These are phyloP conservation scores for Ophioderma brevispina DNA, from an alignment of 35 echinoderm and acorn worm species.

Conservation along the genomic window DNA sequence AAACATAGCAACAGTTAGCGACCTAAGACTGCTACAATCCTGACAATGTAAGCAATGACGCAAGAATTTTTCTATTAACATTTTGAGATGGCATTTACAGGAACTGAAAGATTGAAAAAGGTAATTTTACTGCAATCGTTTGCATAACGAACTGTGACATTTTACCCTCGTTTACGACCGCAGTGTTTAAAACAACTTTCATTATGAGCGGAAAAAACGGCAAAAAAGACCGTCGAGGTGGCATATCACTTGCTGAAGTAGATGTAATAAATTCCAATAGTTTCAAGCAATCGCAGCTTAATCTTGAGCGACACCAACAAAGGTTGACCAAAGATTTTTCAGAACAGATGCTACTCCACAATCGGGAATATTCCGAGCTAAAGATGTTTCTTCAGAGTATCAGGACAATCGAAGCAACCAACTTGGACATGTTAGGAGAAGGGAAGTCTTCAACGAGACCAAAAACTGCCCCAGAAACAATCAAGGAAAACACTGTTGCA, in stretches of 20 bases:
- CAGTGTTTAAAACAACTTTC: too few species aligned
- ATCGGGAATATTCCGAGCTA: slow-evolving; percentile 54
- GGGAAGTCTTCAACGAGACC: neutral
- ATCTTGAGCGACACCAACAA: slow-evolving; percentile 31
- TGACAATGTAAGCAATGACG: too few species aligned
- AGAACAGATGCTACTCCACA: slow-evolving; percentile 52
- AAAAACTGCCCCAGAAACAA: neutral
- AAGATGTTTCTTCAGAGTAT: slow-evolving; percentile 49
- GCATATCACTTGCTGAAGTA: slow-evolving; percentile 51
- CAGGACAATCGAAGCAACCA: neutral
- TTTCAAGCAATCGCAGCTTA: slow-evolving; percentile 56
- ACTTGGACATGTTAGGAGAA: neutral
- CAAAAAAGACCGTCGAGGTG: neutral
- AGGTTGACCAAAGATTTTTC: slow-evolving; percentile 31
- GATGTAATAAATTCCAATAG: slow-evolving; percentile 60
- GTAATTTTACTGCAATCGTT: too few species aligned
- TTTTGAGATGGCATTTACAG: too few species aligned
- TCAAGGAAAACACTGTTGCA: neutral
- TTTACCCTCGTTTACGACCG: too few species aligned
- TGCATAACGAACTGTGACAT: too few species aligned
- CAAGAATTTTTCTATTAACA: too few species aligned
- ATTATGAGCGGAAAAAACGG: neutral
- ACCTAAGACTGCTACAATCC: too few species aligned
- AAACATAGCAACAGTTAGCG: too few species aligned
- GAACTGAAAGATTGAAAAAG: too few species aligned